Evolutionary conservation across 2,797 vertebrate genomes (phyloP).

Genomic region (Meriones psammophilus): DNA sequence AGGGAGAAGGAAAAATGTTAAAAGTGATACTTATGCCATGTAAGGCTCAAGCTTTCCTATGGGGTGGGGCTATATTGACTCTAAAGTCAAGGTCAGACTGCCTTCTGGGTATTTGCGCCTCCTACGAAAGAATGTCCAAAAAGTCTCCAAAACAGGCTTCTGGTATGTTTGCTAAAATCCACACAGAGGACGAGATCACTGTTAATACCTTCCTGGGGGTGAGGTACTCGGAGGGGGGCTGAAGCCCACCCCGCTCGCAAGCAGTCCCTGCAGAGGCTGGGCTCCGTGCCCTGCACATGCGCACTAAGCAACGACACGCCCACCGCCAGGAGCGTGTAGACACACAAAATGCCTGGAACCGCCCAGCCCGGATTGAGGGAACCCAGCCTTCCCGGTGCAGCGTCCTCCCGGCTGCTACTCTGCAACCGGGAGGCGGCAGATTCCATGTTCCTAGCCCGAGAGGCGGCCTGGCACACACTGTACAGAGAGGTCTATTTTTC

Average conservation of each 20-base stretch:
- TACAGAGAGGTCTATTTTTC: constrained; percentile 66
- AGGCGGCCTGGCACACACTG: background rate
- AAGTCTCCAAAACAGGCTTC: background rate
- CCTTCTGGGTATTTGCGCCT: no score
- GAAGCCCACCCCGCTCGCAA: background rate
- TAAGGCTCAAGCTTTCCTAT: background rate
- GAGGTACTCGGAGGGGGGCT: rapidly evolving
- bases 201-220: background rate
- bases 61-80: background rate
- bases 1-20: background rate
- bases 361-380: background rate
- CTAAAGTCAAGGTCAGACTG: background rate
- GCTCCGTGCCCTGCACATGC: constrained; percentile 58
- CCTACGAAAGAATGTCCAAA: background rate
- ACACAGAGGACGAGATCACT: background rate
- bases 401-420: background rate
- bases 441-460: background rate
- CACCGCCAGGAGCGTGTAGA: background rate
- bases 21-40: background rate
- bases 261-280: background rate
- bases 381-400: background rate
- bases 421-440: background rate
- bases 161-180: background rate
- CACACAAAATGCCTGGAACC: background rate
- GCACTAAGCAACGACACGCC: constrained; percentile 40